Conservation (phyloP, 2,888 invertebrate species). For the Hemistola chrysoprasaria region DNA sequence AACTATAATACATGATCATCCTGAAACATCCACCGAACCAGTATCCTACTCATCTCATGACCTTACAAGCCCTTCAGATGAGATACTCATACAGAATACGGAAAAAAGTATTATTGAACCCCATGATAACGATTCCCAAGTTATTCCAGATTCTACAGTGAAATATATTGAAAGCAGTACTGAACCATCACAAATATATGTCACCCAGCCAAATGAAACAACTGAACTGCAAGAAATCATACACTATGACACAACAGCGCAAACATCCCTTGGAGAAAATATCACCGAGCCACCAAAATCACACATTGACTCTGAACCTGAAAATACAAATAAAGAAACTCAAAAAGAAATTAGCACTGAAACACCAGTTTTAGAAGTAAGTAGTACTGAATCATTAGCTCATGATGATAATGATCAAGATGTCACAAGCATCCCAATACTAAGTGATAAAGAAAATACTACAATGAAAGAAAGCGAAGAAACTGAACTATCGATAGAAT, state of each 20-base stretch:
- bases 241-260: not conserved
- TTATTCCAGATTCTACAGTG: not conserved
- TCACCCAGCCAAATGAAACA: not conserved
- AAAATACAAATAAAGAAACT: not conserved
- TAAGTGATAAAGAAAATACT: no score
- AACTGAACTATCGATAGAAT: no score
- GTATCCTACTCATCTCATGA: slow-evolving; percentile 1
- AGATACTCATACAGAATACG: slow-evolving; percentile 7
- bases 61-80: slow-evolving; percentile 4
- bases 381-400: no score
- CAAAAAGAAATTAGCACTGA: not conserved
- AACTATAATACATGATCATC: slow-evolving; percentile 1
- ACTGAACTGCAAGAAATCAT: not conserved
- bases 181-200: not conserved
- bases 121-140: not conserved
- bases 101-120: slow-evolving; percentile 3
- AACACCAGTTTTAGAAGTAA: no score
- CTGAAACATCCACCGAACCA: slow-evolving; percentile 5
- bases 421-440: no score
- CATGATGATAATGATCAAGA: no score
- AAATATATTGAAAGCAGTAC: slow-evolving; percentile 6
- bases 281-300: slow-evolving; percentile 1
- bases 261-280: not conserved
- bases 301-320: not conserved
- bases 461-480: no score